Evolutionary conservation across 2,113 vertebrate genomes (phyloP).

Genomic region (Pyxicephalus adspersus): DNA sequence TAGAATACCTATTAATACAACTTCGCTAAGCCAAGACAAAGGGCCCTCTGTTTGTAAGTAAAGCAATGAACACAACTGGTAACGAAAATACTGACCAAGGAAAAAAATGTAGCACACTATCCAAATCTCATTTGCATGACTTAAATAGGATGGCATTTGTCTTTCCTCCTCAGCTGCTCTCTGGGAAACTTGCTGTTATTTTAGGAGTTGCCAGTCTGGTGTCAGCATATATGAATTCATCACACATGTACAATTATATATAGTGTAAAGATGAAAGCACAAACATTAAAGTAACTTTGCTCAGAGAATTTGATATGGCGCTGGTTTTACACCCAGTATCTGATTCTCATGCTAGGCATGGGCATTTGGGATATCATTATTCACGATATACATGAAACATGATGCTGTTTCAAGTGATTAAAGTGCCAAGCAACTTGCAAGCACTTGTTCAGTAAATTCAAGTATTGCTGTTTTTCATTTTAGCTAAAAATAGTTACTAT

Average conservation of each 20-base stretch:
- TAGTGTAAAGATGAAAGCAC: too few species aligned
- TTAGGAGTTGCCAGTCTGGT: not conserved
- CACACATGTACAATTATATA: not conserved
- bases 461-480: not conserved
- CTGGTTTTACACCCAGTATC: not conserved
- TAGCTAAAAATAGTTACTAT: constrained; percentile 7
- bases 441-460: not conserved
- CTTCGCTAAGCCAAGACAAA: not conserved
- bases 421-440: not conserved
- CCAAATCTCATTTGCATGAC: constrained; percentile 25
- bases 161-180: constrained; percentile 15
- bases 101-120: constrained; percentile 5
- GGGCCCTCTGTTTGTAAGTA: constrained; percentile 12
- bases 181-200: constrained; percentile 2
- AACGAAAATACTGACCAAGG: constrained; percentile 3
- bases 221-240: not conserved
- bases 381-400: not conserved
- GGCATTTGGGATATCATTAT: not conserved
- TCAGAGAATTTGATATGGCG: too few species aligned
- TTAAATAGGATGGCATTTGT: constrained; percentile 17
- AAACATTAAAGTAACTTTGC: too few species aligned
- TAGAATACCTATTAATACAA: constrained; percentile 13
- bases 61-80: not conserved
- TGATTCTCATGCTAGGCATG: too few species aligned
- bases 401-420: not conserved